These are phyloP conservation scores for Hippocampus barbouri DNA, from an alignment of 2,113 vertebrate genomes.

Conservation along the genomic window DNA sequence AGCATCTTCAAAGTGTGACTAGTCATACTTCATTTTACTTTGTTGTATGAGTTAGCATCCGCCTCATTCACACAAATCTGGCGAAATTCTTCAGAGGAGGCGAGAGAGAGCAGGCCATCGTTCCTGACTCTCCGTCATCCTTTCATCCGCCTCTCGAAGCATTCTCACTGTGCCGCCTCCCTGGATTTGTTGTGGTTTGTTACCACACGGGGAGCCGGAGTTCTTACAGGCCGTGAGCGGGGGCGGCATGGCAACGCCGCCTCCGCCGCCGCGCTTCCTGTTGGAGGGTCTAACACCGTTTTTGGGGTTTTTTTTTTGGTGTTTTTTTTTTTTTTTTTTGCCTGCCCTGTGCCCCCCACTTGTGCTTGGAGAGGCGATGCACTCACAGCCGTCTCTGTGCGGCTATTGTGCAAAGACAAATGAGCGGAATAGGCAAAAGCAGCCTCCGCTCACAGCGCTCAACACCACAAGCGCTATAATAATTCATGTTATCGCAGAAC, in stretches of 20 bases:
- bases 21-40: background rate
- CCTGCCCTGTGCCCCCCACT: slow-evolving; percentile 32
- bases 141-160: slow-evolving; percentile 47
- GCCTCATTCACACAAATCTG: background rate
- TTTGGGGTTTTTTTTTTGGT: background rate
- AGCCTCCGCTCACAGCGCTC: slow-evolving; percentile 35
- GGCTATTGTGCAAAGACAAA: slow-evolving; percentile 53
- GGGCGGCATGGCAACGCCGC: slow-evolving; percentile 62
- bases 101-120: slow-evolving; percentile 17
- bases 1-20: background rate
- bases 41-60: too few relatives aligned
- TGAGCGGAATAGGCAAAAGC: slow-evolving; percentile 51
- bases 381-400: slow-evolving; percentile 58
- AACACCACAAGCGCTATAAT: background rate
- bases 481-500: background rate
- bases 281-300: slow-evolving; percentile 53
- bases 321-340: slow-evolving; percentile 23
- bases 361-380: slow-evolving; percentile 60
- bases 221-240: slow-evolving; percentile 49
- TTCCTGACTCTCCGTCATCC: slow-evolving; percentile 36
- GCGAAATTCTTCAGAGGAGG: background rate
- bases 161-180: slow-evolving; percentile 56
- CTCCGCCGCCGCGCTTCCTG: slow-evolving; percentile 54
- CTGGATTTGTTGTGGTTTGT: slow-evolving; percentile 59
- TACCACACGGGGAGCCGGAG: slow-evolving; percentile 55